A percentile compares a stretch with the other conserved stretches of the same genome.
phyloP scores from a whole-genome alignment of 2,113 vertebrate genomes.

The Mixornis gularis region DNA sequence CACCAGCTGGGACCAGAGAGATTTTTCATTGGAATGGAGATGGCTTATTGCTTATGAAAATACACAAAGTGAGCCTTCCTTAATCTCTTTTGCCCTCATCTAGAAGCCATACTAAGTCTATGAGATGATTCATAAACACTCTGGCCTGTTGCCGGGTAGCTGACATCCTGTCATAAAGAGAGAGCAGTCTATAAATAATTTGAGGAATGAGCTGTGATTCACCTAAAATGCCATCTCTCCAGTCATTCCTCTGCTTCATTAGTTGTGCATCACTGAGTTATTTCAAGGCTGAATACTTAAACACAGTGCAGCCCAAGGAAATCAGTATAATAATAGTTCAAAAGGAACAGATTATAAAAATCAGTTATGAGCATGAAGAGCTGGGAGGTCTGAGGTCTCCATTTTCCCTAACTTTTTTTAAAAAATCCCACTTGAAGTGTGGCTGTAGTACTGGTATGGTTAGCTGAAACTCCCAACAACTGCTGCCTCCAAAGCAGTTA shows the following conservation, averaged over 20 bases:
- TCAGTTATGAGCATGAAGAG: neutral
- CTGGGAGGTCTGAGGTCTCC: neutral
- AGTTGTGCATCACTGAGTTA: neutral
- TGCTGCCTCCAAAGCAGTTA: neutral
- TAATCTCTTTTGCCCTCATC: neutral
- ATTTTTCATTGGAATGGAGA: neutral
- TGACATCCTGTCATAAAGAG: neutral
- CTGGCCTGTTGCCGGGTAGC: neutral
- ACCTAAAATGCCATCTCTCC: neutral
- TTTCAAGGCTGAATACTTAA: conserved; percentile 3
- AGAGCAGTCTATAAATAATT: conserved; percentile 8
- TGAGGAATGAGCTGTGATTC: neutral
- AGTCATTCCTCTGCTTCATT: neutral
- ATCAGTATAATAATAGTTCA: neutral
- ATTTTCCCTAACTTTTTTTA: neutral
- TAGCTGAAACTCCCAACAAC: neutral
- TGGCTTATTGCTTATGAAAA: neutral
- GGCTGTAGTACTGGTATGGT: neutral
- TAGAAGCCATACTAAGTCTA: neutral
- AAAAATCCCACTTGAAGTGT: neutral
- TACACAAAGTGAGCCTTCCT: neutral
- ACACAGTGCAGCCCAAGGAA: neutral
- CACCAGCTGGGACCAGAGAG: neutral
- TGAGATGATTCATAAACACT: neutral
- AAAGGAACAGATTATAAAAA: neutral